These are phyloP conservation scores for Altica lythri DNA, from an alignment of 2,888 invertebrate genomes.

Conservation along the genomic window DNA sequence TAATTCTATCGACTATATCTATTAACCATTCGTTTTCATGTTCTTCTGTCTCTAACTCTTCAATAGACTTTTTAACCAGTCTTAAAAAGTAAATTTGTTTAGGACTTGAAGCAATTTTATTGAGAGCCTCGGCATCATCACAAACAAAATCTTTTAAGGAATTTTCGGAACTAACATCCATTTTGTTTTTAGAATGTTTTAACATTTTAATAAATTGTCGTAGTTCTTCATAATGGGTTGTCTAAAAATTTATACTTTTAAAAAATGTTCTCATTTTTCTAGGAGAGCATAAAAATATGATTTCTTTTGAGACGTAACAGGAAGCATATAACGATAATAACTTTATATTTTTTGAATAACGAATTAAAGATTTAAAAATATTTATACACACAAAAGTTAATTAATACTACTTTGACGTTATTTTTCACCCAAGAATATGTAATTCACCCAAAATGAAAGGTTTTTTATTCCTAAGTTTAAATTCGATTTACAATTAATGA, in stretches of 20 bases:
- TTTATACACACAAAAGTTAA: too few species aligned
- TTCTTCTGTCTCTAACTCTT: neutral
- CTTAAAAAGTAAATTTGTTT: slow-evolving; percentile 1
- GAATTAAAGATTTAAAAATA: too few species aligned
- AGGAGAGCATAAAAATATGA: too few species aligned
- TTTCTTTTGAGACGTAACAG: too few species aligned
- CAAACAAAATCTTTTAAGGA: neutral
- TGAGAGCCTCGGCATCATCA: slow-evolving; percentile 1
- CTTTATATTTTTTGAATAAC: too few species aligned
- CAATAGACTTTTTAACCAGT: neutral
- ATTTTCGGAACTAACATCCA: neutral
- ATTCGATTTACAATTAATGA: too few species aligned
- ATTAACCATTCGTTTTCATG: neutral
- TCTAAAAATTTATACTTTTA: neutral
- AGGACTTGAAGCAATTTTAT: neutral
- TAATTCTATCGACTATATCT: neutral
- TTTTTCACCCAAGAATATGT: too few species aligned
- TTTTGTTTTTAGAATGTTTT: neutral
- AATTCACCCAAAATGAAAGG: too few species aligned
- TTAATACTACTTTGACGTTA: too few species aligned
- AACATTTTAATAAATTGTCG: neutral
- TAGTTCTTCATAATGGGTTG: neutral
- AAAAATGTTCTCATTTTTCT: neutral
- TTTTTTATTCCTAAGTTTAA: too few species aligned
- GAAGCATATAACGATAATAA: too few species aligned